A percentile compares a stretch with the other conserved stretches of the same genome.
These are phyloP conservation scores for Limnephilus lunatus DNA, from an alignment of 2,888 invertebrate genomes.

Conservation along the genomic window DNA sequence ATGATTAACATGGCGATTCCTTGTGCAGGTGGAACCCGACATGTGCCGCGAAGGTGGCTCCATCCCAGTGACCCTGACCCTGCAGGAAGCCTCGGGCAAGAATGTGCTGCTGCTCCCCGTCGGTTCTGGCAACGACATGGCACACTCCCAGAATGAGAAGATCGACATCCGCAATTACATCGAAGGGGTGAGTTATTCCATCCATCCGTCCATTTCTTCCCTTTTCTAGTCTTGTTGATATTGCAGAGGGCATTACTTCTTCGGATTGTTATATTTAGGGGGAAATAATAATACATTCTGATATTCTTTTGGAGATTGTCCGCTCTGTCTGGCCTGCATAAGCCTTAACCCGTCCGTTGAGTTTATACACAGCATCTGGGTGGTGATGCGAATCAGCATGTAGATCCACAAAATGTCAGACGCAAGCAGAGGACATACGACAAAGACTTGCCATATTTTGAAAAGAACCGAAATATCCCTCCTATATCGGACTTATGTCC, in stretches of 20 bases:
- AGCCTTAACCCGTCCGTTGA: too few relatives aligned
- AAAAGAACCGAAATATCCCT: too few relatives aligned
- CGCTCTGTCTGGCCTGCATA: too few relatives aligned
- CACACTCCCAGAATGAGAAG: slow-evolving; percentile 99
- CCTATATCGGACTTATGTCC: too few relatives aligned
- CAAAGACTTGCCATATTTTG: too few relatives aligned
- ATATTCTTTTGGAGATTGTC: too few relatives aligned
- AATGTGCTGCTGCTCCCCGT: slow-evolving; percentile 97
- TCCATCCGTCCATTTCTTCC: neutral
- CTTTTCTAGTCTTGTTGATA: neutral
- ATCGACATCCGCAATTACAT: slow-evolving; percentile 94
- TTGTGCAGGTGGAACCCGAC: slow-evolving; percentile 87
- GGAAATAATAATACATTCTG: too few relatives aligned
- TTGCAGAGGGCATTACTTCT: neutral
- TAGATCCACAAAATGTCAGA: too few relatives aligned
- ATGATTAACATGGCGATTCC: neutral
- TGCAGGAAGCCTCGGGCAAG: slow-evolving; percentile 94
- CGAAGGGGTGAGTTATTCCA: slow-evolving; percentile 85
- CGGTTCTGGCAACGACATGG: slow-evolving; percentile 97
- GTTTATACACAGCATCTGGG: too few relatives aligned
- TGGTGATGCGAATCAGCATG: too few relatives aligned
- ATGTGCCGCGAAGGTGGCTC: slow-evolving; percentile 98
- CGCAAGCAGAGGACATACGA: too few relatives aligned
- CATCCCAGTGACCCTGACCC: slow-evolving; percentile 96
- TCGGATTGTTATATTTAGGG: too few relatives aligned